Evolutionary conservation across 92 coral and sea anemone genomes (phyloP), one percentile per base, ranked within the genome.

Genomic region (Phenganax subtilis): DNA sequence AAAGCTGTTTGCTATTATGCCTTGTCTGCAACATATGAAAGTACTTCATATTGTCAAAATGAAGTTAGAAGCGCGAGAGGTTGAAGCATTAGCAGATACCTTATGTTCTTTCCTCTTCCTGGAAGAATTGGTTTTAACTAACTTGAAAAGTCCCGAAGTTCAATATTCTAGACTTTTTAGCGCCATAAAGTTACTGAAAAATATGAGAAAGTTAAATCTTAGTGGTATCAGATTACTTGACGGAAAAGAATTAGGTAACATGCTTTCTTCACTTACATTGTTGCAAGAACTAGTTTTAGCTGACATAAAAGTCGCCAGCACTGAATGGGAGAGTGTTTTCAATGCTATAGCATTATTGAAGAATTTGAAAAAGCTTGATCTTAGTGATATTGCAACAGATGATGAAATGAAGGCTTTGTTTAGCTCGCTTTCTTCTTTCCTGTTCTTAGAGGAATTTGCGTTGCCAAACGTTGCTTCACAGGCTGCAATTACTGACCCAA

Each of bases 211-310:
- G 70, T 37, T 64, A 20, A 6, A 64, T 25, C 70, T 64, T 28
- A 11, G 70, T 64, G 6, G 70, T 6, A 0, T 64, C 37, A 8
- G 25, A 2, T 11, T 28, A 64, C 10, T 8, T 17, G 12, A 64
- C 17, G 37, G 6, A 25, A 64, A 64, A 20, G 17, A 17, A 61
- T 30, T 66, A 57, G 81, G 68, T 28, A 30, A 53, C 54, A 62
- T 57, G 68, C 37, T 76, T 47, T 62, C 81, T 47, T 76, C 67
- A 52, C 59, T 76, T 27, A 20, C 14, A 67, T 20, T 15, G 17
- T 57, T 76, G 54, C 10, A 76, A 76, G 81, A 76, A 30, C 67
- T 76, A 76, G 27, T 27, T 29, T 76, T 76, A 62, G 51, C 67
- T 30, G 6, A 57, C 29, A 76, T 29, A 10, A 6, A 1, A 56